Evolutionary conservation across 1,140 invertebrate species (phyloP).

Genomic region (Philotrypesis tridentata): DNA sequence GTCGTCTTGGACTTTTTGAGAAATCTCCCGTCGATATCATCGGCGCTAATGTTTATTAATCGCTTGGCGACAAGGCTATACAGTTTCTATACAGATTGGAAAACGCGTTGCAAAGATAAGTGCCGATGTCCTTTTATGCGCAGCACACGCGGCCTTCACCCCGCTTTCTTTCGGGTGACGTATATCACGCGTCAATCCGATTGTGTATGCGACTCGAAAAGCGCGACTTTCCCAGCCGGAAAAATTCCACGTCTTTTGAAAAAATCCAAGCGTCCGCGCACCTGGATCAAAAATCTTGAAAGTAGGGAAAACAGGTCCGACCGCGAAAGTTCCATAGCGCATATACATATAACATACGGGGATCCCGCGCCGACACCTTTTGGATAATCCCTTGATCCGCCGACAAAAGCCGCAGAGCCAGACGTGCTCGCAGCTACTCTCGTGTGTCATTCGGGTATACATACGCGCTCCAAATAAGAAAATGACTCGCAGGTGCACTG

Average conservation of each 20-base stretch:
- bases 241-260: neutral
- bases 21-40: neutral
- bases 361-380: neutral
- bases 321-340: neutral
- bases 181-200: neutral
- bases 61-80: neutral
- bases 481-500: slow-evolving; percentile 8
- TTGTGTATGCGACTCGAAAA: neutral
- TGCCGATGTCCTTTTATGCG: neutral
- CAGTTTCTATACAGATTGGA: neutral
- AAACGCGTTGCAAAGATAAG: neutral
- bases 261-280: too few relatives aligned
- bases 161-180: neutral
- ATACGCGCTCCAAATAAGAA: neutral
- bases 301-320: neutral
- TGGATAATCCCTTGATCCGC: neutral
- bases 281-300: neutral
- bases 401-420: slow-evolving; percentile 4
- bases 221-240: neutral
- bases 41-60: slow-evolving; percentile 2
- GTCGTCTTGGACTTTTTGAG: neutral
- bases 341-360: neutral
- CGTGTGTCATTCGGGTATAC: neutral
- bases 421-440: too few relatives aligned
- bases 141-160: too few relatives aligned